Conservation (phyloP, 2,888 invertebrate genomes). For the Andricus quercusramuli region DNA sequence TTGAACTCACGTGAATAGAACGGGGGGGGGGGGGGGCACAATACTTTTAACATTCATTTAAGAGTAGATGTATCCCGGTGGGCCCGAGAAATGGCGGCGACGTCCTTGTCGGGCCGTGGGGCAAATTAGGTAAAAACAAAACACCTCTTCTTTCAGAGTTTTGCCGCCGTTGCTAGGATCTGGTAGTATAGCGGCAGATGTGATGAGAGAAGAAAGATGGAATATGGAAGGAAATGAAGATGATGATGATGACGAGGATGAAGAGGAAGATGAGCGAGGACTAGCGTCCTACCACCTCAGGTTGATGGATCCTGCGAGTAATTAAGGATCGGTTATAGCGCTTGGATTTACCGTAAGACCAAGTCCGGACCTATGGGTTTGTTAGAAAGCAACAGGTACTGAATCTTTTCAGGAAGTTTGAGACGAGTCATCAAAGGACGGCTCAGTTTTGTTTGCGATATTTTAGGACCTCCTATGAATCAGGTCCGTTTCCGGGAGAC, state of each 20-base stretch:
- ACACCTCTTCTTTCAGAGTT: conserved; percentile 50
- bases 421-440: background rate
- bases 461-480: background rate
- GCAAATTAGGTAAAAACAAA: conserved; percentile 75
- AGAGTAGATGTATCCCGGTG: conserved; percentile 44
- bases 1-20: conserved; percentile 47
- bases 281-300: conserved; percentile 55
- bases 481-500: background rate
- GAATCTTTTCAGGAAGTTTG: background rate
- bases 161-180: background rate
- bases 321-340: conserved; percentile 57
- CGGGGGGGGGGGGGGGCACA: conserved; percentile 60
- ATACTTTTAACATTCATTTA: background rate
- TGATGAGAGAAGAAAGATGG: conserved; percentile 40
- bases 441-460: background rate
- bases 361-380: background rate
- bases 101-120: conserved; percentile 58
- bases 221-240: conserved; percentile 44
- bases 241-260: conserved; percentile 47
- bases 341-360: background rate
- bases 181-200: conserved; percentile 35
- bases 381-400: background rate
- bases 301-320: conserved; percentile 62
- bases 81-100: conserved; percentile 64
- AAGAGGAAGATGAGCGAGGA: conserved; percentile 29